phyloP scores from a whole-genome alignment of 37 sponge, comb jelly and placozoan species.

The Axinella damicornis region DNA sequence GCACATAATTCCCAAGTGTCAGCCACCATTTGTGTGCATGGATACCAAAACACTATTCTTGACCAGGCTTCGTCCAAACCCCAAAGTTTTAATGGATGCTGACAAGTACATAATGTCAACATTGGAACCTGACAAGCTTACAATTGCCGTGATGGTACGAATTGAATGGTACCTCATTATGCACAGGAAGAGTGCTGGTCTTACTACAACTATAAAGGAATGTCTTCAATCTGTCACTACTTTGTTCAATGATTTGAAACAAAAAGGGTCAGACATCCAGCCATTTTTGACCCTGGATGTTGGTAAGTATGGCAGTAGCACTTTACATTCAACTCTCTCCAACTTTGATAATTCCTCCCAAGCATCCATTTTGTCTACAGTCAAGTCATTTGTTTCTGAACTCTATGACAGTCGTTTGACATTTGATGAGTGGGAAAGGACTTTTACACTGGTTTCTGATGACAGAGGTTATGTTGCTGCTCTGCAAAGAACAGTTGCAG shows the following conservation, averaged over 20 bases:
- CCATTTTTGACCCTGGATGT: slow-evolving; percentile 46
- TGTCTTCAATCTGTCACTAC: too few relatives aligned
- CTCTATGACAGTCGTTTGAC: neutral
- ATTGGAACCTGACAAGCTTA: neutral
- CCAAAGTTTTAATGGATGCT: neutral
- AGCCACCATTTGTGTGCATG: neutral
- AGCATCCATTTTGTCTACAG: neutral
- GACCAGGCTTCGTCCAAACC: neutral
- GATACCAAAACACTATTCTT: neutral
- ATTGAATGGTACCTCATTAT: slow-evolving; percentile 53
- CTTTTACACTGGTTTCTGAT: neutral
- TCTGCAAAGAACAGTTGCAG: slow-evolving; percentile 36
- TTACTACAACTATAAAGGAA: too few relatives aligned
- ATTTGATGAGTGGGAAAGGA: slow-evolving; percentile 35
- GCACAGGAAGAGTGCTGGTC: neutral
- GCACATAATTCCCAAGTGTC: slow-evolving; percentile 6
- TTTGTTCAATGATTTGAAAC: too few relatives aligned
- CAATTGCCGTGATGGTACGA: slow-evolving; percentile 28
- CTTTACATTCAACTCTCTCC: slow-evolving; percentile 16
- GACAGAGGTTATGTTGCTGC: slow-evolving; percentile 50
- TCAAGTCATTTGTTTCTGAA: neutral
- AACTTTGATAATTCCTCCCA: neutral
- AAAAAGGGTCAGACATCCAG: neutral
- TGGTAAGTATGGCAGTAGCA: slow-evolving; percentile 47
- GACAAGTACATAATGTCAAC: neutral